Percentiles rank a stretch among this genome's conserved stretches.
Evolutionary conservation across 1,140 invertebrate species (phyloP).

Genomic region (Tetragonula clypearis): DNA sequence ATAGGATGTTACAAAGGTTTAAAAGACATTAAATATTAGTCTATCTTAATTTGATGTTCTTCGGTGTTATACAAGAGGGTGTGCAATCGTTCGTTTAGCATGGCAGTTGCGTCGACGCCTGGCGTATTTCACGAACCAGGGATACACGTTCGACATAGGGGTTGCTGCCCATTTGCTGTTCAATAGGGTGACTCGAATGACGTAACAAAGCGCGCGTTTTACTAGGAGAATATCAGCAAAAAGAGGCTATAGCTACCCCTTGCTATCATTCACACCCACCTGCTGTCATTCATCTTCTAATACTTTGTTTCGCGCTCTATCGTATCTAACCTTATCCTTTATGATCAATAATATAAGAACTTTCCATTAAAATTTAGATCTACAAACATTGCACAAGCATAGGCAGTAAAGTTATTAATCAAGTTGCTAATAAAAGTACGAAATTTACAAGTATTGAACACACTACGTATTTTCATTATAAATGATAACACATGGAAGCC

Average conservation of each 20-base stretch:
- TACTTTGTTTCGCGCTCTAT: neutral
- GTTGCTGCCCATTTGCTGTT: constrained; percentile 51
- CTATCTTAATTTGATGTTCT: neutral
- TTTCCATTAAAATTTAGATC: neutral
- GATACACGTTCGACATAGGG: constrained; percentile 62
- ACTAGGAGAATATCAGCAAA: constrained; percentile 67
- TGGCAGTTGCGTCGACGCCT: constrained; percentile 73
- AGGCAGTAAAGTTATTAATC: neutral
- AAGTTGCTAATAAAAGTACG: neutral
- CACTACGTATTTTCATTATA: neutral
- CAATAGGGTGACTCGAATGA: constrained; percentile 71
- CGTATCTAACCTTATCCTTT: neutral
- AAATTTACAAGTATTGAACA: neutral
- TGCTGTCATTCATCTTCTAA: too few relatives aligned
- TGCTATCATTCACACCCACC: constrained; percentile 9
- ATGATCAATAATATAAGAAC: neutral
- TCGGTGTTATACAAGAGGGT: neutral
- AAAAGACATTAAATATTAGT: neutral
- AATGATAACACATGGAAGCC: neutral
- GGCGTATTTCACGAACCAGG: constrained; percentile 74
- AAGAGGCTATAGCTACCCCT: constrained; percentile 50
- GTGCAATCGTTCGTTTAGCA: constrained; percentile 33
- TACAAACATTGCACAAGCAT: neutral
- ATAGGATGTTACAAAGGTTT: neutral
- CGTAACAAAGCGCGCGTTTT: constrained; percentile 80